These are phyloP conservation scores for Tragelaphus imberbis DNA, from an alignment of 2,113 vertebrate species.

Conservation along the genomic window DNA sequence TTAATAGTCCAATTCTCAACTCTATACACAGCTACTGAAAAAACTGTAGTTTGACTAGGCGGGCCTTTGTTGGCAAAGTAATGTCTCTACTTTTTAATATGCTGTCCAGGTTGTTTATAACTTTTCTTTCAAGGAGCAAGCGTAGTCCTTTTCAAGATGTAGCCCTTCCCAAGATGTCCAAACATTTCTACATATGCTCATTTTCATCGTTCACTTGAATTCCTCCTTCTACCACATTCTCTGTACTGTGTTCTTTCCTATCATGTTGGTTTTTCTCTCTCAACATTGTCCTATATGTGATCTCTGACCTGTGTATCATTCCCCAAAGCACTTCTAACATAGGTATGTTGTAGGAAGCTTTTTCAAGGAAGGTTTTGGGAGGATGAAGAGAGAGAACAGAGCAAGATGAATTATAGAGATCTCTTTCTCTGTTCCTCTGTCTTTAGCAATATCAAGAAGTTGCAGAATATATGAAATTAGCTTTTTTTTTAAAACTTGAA, in stretches of 20 bases:
- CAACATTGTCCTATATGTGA: not conserved
- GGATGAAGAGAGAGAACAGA: not conserved
- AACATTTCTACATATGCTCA: not conserved
- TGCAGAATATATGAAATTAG: not conserved
- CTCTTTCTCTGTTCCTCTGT: not conserved
- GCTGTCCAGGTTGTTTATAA: not conserved
- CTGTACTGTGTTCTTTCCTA: not conserved
- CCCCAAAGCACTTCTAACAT: fast-evolving
- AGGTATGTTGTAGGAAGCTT: fast-evolving
- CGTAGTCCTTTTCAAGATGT: not conserved
- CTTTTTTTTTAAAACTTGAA: not conserved
- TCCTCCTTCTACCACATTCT: not conserved
- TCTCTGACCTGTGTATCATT: not conserved
- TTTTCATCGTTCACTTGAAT: not conserved
- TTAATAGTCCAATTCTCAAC: not conserved
- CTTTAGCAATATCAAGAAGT: not conserved
- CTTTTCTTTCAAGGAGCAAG: not conserved
- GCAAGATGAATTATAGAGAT: not conserved
- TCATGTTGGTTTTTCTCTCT: not conserved
- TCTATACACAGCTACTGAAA: not conserved
- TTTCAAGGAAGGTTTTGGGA: not conserved
- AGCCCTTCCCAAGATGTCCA: not conserved
- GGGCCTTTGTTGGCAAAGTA: not conserved
- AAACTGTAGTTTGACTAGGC: not conserved
- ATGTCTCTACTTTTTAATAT: not conserved